Conservation (phyloP, 2,888 invertebrate species). For the Pimpla rufipes region DNA sequence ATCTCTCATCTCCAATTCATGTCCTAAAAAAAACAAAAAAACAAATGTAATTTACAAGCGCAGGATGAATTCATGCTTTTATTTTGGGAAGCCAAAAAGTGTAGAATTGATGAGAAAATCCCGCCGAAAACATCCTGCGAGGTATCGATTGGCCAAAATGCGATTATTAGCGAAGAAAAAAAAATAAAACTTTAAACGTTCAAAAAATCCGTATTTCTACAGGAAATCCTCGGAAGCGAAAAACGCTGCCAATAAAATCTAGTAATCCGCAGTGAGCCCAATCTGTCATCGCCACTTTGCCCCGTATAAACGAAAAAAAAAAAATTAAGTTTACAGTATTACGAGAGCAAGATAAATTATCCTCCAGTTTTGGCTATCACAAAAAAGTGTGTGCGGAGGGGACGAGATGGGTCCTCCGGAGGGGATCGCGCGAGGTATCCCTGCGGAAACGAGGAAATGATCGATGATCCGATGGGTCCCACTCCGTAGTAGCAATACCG, state of each 20-base stretch:
- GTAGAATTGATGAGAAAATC: too few relatives aligned
- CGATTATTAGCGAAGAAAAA: too few relatives aligned
- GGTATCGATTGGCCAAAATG: too few relatives aligned
- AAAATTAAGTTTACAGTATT: not conserved
- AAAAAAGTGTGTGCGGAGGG: slow-evolving; percentile 20
- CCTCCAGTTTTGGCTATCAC: slow-evolving; percentile 17
- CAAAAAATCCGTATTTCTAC: too few relatives aligned
- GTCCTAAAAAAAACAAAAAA: not conserved
- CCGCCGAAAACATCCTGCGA: too few relatives aligned
- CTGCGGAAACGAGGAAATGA: slow-evolving; percentile 58
- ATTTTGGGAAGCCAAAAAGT: not conserved
- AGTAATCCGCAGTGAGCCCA: too few relatives aligned
- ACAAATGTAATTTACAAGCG: not conserved
- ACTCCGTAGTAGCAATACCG: slow-evolving; percentile 60
- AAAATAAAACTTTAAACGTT: too few relatives aligned
- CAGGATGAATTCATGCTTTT: not conserved
- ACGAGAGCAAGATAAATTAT: slow-evolving; percentile 1
- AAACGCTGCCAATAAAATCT: not conserved
- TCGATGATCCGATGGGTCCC: slow-evolving; percentile 56
- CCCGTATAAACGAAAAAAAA: not conserved
- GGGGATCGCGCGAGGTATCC: slow-evolving; percentile 12
- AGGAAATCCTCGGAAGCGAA: not conserved
- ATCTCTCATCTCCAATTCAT: slow-evolving; percentile 1
- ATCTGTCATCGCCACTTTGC: not conserved
- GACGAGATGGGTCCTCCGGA: slow-evolving; percentile 2